Percentiles rank a stretch among this genome's conserved stretches.
Conservation (phyloP, 2,113 vertebrate genomes). For the Natator depressus region DNA sequence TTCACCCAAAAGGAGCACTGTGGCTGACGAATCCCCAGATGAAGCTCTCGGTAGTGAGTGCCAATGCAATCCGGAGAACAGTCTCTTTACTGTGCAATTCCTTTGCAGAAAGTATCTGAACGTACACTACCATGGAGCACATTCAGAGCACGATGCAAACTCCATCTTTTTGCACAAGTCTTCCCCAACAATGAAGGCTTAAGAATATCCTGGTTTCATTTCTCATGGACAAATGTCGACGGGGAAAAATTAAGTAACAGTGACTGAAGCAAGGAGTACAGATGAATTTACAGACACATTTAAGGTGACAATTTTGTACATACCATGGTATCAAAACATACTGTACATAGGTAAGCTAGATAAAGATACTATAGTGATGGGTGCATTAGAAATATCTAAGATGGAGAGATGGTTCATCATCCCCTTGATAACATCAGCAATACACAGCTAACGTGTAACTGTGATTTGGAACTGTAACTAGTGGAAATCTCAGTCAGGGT, state of each 20-base stretch:
- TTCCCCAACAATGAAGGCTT: background rate
- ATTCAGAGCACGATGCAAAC: background rate
- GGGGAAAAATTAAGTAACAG: background rate
- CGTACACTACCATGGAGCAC: fast-evolving
- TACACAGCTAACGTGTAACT: background rate
- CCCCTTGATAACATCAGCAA: background rate
- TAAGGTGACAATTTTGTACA: background rate
- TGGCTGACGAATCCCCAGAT: background rate
- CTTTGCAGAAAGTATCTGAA: background rate
- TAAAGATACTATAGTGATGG: background rate
- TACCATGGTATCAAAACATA: background rate
- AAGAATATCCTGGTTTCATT: background rate
- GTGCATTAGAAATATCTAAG: background rate
- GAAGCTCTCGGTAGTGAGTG: background rate
- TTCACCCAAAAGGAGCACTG: background rate
- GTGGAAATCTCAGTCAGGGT: background rate
- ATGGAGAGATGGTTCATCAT: background rate
- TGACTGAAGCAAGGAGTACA: background rate
- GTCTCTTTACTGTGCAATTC: background rate
- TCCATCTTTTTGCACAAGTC: background rate
- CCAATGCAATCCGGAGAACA: background rate
- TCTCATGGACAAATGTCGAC: background rate
- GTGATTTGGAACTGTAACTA: background rate
- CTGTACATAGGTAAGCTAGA: background rate
- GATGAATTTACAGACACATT: background rate